Percentiles rank a stretch among this genome's conserved stretches.
Conservation (phyloP, 2,113 vertebrate species). For the Urocolius indicus region DNA sequence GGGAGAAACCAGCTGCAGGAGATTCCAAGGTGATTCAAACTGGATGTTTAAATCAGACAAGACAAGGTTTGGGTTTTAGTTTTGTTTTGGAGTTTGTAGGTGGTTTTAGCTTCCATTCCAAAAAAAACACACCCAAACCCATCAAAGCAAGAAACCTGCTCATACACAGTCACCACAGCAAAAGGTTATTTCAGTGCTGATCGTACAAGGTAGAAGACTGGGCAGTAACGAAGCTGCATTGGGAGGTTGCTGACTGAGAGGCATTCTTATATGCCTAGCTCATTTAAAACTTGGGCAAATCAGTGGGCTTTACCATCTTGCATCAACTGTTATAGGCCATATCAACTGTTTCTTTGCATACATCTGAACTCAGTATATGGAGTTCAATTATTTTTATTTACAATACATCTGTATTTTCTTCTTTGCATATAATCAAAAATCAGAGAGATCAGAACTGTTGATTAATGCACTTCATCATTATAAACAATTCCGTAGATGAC, state of each 20-base stretch:
- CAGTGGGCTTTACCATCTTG: neutral
- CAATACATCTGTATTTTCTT: neutral
- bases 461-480: slow-evolving; percentile 53
- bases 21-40: neutral
- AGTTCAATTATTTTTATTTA: slow-evolving; percentile 25
- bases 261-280: neutral
- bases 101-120: neutral
- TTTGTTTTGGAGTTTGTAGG: neutral
- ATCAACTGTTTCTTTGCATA: neutral
- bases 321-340: neutral
- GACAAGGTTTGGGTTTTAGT: neutral
- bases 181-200: neutral
- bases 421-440: slow-evolving; percentile 28
- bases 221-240: neutral
- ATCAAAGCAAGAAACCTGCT: neutral
- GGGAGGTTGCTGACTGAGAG: neutral
- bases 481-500: neutral
- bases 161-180: fast-evolving
- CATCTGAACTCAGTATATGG: neutral
- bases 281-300: neutral
- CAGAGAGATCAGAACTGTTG: slow-evolving; percentile 14
- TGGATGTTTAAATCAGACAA: neutral
- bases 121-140: neutral
- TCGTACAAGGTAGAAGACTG: neutral
- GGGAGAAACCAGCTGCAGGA: neutral